Percentiles rank a stretch among this genome's conserved stretches.
phyloP scores from a whole-genome alignment of 2,888 invertebrate genomes.

The Andrena bicolor region DNA sequence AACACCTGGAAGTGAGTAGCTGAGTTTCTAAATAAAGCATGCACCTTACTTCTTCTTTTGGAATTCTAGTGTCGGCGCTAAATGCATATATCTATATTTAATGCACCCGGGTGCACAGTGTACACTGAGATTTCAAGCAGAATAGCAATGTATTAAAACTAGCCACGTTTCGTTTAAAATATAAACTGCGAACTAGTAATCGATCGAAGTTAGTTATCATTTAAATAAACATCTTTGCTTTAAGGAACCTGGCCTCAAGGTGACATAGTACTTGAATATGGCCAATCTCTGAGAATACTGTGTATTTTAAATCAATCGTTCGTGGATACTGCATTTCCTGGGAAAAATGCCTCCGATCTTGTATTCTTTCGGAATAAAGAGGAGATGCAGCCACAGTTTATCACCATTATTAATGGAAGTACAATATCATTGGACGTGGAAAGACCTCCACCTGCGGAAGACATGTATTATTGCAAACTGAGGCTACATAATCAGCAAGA shows the following conservation, averaged over 20 bases:
- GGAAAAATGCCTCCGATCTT: constrained; percentile 86
- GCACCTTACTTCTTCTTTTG: constrained; percentile 77
- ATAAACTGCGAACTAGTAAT: not conserved
- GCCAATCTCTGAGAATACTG: constrained; percentile 88
- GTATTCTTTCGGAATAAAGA: constrained; percentile 85
- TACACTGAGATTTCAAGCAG: constrained; percentile 36
- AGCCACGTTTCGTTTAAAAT: not conserved
- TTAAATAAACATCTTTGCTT: constrained; percentile 24
- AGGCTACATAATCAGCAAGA: constrained; percentile 74
- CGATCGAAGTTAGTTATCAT: not conserved
- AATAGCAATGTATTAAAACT: not conserved
- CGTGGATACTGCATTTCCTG: constrained; percentile 83
- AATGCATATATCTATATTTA: constrained; percentile 80
- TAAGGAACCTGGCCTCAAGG: constrained; percentile 86
- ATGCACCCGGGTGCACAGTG: constrained; percentile 66
- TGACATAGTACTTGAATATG: constrained; percentile 87
- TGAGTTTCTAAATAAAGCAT: constrained; percentile 78
- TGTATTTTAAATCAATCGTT: constrained; percentile 87
- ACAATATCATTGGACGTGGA: constrained; percentile 87
- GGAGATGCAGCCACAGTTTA: constrained; percentile 84
- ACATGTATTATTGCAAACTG: constrained; percentile 87
- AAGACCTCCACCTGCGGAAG: constrained; percentile 86
- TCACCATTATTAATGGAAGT: constrained; percentile 88
- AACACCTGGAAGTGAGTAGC: constrained; percentile 82
- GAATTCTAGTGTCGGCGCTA: constrained; percentile 78